Percentiles rank a stretch among this genome's conserved stretches.
Evolutionary conservation across 1,140 invertebrate genomes (phyloP).

Genomic region (Aphaenogaster floridana): DNA sequence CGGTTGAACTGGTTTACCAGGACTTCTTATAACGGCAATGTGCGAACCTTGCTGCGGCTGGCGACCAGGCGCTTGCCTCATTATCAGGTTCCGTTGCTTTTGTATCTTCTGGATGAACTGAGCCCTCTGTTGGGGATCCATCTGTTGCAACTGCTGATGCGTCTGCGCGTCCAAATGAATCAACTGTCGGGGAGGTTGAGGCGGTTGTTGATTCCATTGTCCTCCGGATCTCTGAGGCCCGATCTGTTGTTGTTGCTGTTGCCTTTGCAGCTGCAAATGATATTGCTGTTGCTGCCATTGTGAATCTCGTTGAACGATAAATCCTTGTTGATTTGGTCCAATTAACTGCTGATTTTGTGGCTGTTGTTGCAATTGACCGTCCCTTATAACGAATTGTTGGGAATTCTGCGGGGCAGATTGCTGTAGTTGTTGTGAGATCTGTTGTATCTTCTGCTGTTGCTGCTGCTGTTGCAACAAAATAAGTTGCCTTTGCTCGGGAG

Average conservation of each 20-base stretch:
- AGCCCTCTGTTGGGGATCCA: constrained; percentile 92
- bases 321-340: constrained; percentile 86
- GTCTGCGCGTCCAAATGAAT: constrained; percentile 93
- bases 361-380: constrained; percentile 88
- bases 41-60: constrained; percentile 87
- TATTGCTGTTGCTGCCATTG: constrained; percentile 88
- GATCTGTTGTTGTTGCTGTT: constrained; percentile 85
- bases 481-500: constrained; percentile 84
- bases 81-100: constrained; percentile 89
- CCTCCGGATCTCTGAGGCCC: constrained; percentile 83
- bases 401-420: constrained; percentile 86
- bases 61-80: constrained; percentile 87
- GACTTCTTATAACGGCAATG: constrained; percentile 86
- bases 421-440: constrained; percentile 86
- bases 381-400: constrained; percentile 88
- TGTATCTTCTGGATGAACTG: constrained; percentile 93
- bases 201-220: constrained; percentile 86
- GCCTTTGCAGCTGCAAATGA: constrained; percentile 84
- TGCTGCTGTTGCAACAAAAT: constrained; percentile 83
- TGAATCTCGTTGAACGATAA: constrained; percentile 87
- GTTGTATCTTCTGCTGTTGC: constrained; percentile 85
- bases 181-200: constrained; percentile 88
- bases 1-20: constrained; percentile 86
- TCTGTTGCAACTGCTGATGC: constrained; percentile 93
- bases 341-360: constrained; percentile 85